A percentile compares a stretch with the other conserved stretches of the same genome.
Evolutionary conservation across 2,113 vertebrate genomes (phyloP).

Genomic region (Trinectes maculatus): DNA sequence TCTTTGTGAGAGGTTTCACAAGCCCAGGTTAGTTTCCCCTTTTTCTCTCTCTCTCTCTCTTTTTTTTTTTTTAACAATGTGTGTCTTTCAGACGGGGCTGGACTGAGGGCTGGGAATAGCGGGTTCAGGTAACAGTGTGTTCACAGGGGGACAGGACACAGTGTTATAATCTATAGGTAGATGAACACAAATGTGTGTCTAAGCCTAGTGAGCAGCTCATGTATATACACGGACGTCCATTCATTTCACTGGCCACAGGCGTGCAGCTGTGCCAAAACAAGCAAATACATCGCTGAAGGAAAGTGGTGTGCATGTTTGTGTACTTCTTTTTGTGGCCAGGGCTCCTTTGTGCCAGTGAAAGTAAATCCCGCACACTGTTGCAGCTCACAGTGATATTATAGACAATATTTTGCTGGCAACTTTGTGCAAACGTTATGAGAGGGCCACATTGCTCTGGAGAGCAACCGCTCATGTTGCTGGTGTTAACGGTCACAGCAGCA

Average conservation of each 20-base stretch:
- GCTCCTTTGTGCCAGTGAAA: not conserved
- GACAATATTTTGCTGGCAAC: not conserved
- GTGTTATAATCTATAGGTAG: constrained; percentile 23
- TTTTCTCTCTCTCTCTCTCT: not conserved
- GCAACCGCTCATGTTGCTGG: too few relatives aligned
- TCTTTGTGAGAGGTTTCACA: constrained; percentile 61
- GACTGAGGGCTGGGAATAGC: constrained; percentile 52
- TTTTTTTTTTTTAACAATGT: constrained; percentile 50
- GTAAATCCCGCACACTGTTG: too few relatives aligned
- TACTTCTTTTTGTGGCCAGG: not conserved
- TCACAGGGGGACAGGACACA: constrained; percentile 15
- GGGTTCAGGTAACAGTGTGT: constrained; percentile 64
- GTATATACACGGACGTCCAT: too few relatives aligned
- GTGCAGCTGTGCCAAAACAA: constrained; percentile 23
- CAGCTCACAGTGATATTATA: not conserved
- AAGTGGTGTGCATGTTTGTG: not conserved
- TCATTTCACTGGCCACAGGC: not conserved
- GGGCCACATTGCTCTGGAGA: too few relatives aligned
- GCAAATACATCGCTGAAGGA: not conserved
- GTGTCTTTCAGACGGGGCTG: constrained; percentile 51
- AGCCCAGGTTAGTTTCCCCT: constrained; percentile 36
- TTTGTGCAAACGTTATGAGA: not conserved
- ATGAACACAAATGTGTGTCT: constrained; percentile 13
- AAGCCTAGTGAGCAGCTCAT: not conserved
- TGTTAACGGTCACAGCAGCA: too few relatives aligned